Evolutionary conservation across 1,140 invertebrate species (phyloP), one percentile per base, ranked within the genome.

Genomic region (Rhagoletis zephyria): DNA sequence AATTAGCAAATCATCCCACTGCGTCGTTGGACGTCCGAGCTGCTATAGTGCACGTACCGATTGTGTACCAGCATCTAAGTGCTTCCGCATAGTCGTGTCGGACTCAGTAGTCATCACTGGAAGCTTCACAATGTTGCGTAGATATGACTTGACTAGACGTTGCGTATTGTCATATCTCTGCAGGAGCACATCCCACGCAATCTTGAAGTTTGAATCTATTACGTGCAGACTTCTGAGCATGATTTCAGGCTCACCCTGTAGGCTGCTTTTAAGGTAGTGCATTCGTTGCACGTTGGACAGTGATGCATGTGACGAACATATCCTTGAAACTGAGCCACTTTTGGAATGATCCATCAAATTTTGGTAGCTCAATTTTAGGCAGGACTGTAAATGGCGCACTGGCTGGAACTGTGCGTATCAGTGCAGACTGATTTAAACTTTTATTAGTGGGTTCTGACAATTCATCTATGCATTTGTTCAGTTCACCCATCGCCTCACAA

Each of bases 401-500:
- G 4, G 64, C 4, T 9, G 64, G 4, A 40, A 67, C 30, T 67
- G 30, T 30, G 16, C 30, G 64, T 4, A 67, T 30, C n/a, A 4
- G 2, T 4, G 64, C 16, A 67, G 64, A 67, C 19, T 67, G 64
- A 67, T 40, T 67, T 6, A 67, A 67, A 40, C 30, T 67, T 4
- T 67, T 19, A 40, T 19, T 67, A 3, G 4, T 5, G n/a, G 19
- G 4, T 6, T 67, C 64, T 40, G 2, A 67, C 30, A 67, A 10
- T 10, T 67, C 30, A 5, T 67, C 64, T 4, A 40, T 67, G 30
- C 30, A 30, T 30, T 30, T 19, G 30, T 67, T 67, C 2, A 67
- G 30, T 67, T 67, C 64, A 67, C 64, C 64, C 64, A 67, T 67
- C 19, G 64, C 64, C 6, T 67, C 64, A 10, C 30, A 67, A 67